Evolutionary conservation across 1,140 invertebrate species (phyloP).

Genomic region (Drosophila saltans): DNA sequence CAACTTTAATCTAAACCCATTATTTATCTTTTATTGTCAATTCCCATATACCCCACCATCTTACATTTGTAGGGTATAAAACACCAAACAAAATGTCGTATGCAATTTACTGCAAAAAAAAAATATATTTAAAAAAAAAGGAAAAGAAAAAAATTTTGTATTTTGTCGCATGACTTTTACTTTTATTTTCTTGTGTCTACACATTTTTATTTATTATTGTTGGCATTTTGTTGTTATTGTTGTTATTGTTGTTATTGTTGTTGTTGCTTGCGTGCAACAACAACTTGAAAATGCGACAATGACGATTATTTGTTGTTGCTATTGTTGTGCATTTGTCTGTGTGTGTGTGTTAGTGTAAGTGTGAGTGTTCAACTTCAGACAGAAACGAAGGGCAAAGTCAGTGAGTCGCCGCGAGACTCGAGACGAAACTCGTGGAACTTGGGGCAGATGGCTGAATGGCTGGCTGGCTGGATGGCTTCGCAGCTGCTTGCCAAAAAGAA

Average conservation of each 20-base stretch:
- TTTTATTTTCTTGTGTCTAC: slow-evolving; percentile 46
- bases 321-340: neutral
- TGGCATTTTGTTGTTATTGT: slow-evolving; percentile 21
- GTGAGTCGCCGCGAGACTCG: slow-evolving; percentile 37
- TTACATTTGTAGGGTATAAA: neutral
- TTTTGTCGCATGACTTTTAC: slow-evolving; percentile 73
- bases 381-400: slow-evolving; percentile 21
- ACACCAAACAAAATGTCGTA: slow-evolving; percentile 55
- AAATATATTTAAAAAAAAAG: slow-evolving; percentile 14
- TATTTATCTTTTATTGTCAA: neutral
- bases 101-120: slow-evolving; percentile 74
- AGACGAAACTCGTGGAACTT: slow-evolving; percentile 35
- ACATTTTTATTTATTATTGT: slow-evolving; percentile 44
- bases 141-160: slow-evolving; percentile 1
- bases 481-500: slow-evolving; percentile 40
- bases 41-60: neutral
- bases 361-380: neutral
- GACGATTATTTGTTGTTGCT: neutral
- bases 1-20: too few species aligned
- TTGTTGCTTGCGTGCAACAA: slow-evolving; percentile 67
- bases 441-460: slow-evolving; percentile 14
- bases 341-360: neutral
- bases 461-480: neutral
- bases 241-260: slow-evolving; percentile 31
- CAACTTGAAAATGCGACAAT: slow-evolving; percentile 54